A percentile compares a stretch with the other conserved stretches of the same genome.
Conservation (phyloP, 2,888 invertebrate genomes). For the Eudemis profundana region DNA sequence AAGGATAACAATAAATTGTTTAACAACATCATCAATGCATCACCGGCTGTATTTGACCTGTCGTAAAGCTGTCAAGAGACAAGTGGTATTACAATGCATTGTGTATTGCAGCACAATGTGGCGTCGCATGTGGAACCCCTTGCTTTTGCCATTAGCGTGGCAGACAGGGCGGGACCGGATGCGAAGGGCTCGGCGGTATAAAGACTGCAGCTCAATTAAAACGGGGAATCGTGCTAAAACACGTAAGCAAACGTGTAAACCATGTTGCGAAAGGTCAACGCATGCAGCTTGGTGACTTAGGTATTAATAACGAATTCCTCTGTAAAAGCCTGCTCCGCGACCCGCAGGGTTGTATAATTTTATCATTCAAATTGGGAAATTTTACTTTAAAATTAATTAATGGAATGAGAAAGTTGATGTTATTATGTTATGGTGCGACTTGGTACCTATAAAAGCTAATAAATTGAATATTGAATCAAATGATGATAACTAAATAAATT, state of each 20-base stretch:
- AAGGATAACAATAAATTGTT: slow-evolving; percentile 29
- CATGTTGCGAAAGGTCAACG: slow-evolving; percentile 25
- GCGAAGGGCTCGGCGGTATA: slow-evolving; percentile 54
- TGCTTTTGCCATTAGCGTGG: slow-evolving; percentile 58
- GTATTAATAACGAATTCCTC: slow-evolving; percentile 13
- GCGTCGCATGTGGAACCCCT: slow-evolving; percentile 56
- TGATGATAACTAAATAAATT: slow-evolving; percentile 4
- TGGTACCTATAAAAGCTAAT: background rate
- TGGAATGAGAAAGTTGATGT: slow-evolving; percentile 20
- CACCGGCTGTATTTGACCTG: slow-evolving; percentile 4
- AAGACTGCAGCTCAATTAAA: slow-evolving; percentile 35
- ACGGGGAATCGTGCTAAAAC: slow-evolving; percentile 29
- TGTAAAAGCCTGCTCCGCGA: background rate
- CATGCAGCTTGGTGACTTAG: slow-evolving; percentile 20
- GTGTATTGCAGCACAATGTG: slow-evolving; percentile 45
- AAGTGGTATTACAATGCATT: slow-evolving; percentile 44
- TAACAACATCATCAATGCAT: slow-evolving; percentile 25
- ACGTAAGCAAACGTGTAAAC: slow-evolving; percentile 5
- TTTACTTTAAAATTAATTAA: background rate
- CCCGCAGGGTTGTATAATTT: background rate
- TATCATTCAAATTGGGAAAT: background rate
- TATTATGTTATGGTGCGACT: slow-evolving; percentile 1
- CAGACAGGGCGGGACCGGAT: slow-evolving; percentile 72
- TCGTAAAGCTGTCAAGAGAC: slow-evolving; percentile 46
- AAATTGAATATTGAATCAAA: background rate